A percentile compares a stretch with the other conserved stretches of the same genome.
phyloP scores from a whole-genome alignment of 53 echinoderm and acorn worm species.

The Stichopus horrens region DNA sequence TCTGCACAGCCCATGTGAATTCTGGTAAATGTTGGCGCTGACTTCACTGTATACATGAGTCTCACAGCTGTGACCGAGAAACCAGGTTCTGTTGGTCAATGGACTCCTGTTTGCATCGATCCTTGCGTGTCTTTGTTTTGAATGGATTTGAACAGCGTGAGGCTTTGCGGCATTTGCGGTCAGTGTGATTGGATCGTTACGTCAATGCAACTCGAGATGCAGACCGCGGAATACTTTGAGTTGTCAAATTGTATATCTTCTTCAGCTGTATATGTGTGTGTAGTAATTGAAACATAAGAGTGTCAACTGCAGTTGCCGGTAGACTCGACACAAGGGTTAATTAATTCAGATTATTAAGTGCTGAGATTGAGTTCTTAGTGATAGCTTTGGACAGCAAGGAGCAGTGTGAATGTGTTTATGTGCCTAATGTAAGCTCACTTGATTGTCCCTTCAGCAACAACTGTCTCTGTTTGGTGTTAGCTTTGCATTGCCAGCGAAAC shows the following conservation, averaged over 20 bases:
- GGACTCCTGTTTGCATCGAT: not conserved
- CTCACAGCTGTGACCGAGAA: too few relatives aligned
- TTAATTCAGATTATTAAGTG: not conserved
- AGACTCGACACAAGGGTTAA: not conserved
- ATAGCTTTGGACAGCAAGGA: too few relatives aligned
- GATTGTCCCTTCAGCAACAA: too few relatives aligned
- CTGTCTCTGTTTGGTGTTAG: too few relatives aligned
- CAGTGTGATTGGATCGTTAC: conserved; percentile 6
- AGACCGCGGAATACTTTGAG: not conserved
- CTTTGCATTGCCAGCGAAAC: too few relatives aligned
- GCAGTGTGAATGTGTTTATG: too few relatives aligned
- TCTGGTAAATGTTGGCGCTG: too few relatives aligned
- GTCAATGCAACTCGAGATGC: not conserved
- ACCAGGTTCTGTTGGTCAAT: not conserved
- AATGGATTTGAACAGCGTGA: conserved; percentile 2
- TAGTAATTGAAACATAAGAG: not conserved
- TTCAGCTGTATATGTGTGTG: not conserved
- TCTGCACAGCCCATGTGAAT: too few relatives aligned
- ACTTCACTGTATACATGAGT: too few relatives aligned
- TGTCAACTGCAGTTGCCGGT: not conserved
- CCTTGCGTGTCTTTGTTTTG: not conserved
- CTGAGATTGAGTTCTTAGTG: not conserved
- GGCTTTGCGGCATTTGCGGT: not conserved
- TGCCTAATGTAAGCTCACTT: too few relatives aligned
- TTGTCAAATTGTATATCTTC: not conserved